Evolutionary conservation across 2,797 vertebrate species (phyloP).

Genomic region (Megalops cyprinoides): DNA sequence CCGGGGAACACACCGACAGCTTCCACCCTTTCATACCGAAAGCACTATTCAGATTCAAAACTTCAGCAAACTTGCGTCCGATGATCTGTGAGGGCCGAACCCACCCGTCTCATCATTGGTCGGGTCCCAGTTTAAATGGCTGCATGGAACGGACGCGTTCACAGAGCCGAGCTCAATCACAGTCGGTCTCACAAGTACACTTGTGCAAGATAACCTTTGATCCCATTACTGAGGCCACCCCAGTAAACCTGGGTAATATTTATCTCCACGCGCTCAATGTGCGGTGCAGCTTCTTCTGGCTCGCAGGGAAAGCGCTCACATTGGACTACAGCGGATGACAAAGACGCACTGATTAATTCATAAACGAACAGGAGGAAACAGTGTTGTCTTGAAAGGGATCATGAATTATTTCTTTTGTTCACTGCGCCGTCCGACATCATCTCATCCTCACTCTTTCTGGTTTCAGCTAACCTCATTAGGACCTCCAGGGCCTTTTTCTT

Average conservation of each 20-base stretch:
- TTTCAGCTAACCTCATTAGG: background rate
- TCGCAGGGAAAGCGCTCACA: slow-evolving; percentile 43
- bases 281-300: slow-evolving; percentile 32
- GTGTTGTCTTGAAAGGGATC: slow-evolving; percentile 30
- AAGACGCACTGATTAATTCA: slow-evolving; percentile 36
- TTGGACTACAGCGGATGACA: slow-evolving; percentile 34
- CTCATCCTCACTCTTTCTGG: background rate
- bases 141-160: slow-evolving; percentile 64
- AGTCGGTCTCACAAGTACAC: slow-evolving; percentile 60
- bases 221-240: slow-evolving; percentile 51
- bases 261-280: slow-evolving; percentile 63
- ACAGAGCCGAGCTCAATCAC: slow-evolving; percentile 65
- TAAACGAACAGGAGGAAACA: slow-evolving; percentile 30
- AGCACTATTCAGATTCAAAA: slow-evolving; percentile 51
- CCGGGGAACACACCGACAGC: no score
- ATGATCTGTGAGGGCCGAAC: slow-evolving; percentile 55
- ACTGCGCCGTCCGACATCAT: slow-evolving; percentile 7
- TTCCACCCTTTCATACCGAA: background rate
- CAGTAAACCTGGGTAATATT: slow-evolving; percentile 56
- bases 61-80: slow-evolving; percentile 60
- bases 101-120: slow-evolving; percentile 63
- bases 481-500: background rate
- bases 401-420: slow-evolving; percentile 44
- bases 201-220: slow-evolving; percentile 63
- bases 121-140: slow-evolving; percentile 64